A percentile compares a stretch with the other conserved stretches of the same genome.
These are phyloP conservation scores for Polydrusus pterygomalis DNA, from an alignment of 2,888 invertebrate genomes.

Conservation along the genomic window DNA sequence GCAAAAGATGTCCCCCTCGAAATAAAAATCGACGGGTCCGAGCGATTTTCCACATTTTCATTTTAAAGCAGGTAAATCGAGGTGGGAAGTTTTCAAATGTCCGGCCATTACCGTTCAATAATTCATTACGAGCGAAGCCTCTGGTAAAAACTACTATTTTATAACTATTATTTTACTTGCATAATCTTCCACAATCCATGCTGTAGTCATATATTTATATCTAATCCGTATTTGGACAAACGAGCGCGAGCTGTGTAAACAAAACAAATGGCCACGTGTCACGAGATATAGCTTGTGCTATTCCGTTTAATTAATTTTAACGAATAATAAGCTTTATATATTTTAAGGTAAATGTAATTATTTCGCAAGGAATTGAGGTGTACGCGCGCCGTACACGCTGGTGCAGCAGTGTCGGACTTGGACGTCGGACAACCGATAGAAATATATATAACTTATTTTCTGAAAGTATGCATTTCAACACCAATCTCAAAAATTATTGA, in stretches of 20 bases:
- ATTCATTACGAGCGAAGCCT: no score
- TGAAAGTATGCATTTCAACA: no score
- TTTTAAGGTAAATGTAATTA: slow-evolving; percentile 17
- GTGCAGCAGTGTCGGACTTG: background rate
- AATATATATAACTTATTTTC: no score
- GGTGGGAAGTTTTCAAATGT: no score
- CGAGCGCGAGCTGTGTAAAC: slow-evolving; percentile 15
- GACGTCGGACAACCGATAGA: no score
- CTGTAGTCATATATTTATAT: slow-evolving; percentile 13
- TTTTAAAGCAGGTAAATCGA: no score
- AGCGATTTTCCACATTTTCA: no score
- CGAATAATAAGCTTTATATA: slow-evolving; percentile 19
- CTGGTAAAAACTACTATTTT: background rate
- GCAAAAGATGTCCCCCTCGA: no score
- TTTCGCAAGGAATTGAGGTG: slow-evolving; percentile 1
- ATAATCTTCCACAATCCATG: slow-evolving; percentile 24
- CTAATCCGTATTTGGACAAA: slow-evolving; percentile 39
- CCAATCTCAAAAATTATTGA: no score
- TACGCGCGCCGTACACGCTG: background rate
- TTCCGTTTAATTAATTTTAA: slow-evolving; percentile 38
- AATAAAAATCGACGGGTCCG: no score
- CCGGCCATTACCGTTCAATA: no score
- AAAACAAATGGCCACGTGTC: slow-evolving; percentile 35
- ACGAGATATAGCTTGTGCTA: slow-evolving; percentile 37
- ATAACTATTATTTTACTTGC: background rate